phyloP scores from a whole-genome alignment of 2,797 vertebrate species.

The Anguilla anguilla region DNA sequence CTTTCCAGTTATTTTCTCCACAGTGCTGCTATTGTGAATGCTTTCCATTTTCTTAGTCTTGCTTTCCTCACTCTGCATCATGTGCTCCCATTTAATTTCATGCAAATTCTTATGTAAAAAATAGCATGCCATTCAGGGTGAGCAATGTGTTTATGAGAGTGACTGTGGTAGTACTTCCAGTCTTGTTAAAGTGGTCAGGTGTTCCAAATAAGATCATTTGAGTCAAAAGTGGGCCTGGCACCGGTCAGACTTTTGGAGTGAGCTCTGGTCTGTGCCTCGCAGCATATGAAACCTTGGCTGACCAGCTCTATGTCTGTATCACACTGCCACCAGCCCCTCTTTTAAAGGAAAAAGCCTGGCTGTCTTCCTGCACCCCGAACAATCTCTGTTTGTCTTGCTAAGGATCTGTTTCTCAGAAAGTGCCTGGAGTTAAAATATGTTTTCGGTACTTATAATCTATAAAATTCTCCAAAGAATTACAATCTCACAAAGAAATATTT shows the following conservation, averaged over 20 bases:
- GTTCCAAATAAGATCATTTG: background rate
- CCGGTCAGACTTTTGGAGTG: background rate
- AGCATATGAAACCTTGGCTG: slow-evolving; percentile 11
- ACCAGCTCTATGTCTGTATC: background rate
- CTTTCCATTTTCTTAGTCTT: slow-evolving; percentile 17
- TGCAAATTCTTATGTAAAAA: slow-evolving; percentile 10
- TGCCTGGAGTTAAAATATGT: slow-evolving; percentile 32
- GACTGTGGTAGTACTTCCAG: slow-evolving; percentile 17
- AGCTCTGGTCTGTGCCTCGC: background rate
- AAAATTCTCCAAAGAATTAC: slow-evolving; percentile 35
- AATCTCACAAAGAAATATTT: slow-evolving; percentile 26
- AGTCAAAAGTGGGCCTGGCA: slow-evolving; percentile 19
- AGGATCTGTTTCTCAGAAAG: slow-evolving; percentile 31
- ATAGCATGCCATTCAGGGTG: background rate
- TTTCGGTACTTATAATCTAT: slow-evolving; percentile 35
- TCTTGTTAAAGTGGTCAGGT: background rate
- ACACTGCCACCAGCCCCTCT: slow-evolving; percentile 7
- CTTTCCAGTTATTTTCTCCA: slow-evolving; percentile 27
- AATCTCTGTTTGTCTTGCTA: slow-evolving; percentile 35
- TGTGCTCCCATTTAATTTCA: slow-evolving; percentile 7
- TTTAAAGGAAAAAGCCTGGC: slow-evolving; percentile 16
- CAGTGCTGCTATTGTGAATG: slow-evolving; percentile 26
- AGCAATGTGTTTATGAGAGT: slow-evolving; percentile 18
- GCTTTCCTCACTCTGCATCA: slow-evolving; percentile 1
- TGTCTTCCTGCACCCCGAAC: background rate